These are phyloP conservation scores for Heliopora coerulea DNA, from an alignment of 92 coral and sea anemone species.

Conservation along the genomic window DNA sequence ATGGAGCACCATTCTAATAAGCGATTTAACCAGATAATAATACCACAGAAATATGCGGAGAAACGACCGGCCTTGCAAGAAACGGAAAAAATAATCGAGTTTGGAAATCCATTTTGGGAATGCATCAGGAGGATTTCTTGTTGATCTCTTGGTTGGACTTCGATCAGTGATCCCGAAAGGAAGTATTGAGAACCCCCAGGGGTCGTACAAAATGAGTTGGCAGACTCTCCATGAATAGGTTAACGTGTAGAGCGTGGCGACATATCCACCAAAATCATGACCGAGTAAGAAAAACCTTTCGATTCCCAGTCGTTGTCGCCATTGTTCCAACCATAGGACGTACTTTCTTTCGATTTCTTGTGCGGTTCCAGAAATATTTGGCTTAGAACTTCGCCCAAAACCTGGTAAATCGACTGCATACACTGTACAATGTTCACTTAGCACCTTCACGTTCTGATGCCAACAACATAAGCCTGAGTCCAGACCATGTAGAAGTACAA, in stretches of 20 bases:
- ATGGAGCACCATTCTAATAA: conserved; percentile 10
- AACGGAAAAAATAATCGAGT: conserved; percentile 59
- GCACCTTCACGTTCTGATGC: conserved; percentile 65
- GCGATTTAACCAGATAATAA: neutral
- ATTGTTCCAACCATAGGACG: conserved; percentile 80
- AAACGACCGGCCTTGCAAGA: conserved; percentile 4
- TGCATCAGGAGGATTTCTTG: conserved; percentile 38
- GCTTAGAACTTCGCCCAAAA: conserved; percentile 94
- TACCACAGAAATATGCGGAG: conserved; percentile 3
- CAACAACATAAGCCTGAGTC: conserved; percentile 92
- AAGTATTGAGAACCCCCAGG: conserved; percentile 97
- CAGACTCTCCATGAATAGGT: conserved; percentile 73
- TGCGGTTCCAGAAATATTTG: conserved; percentile 54
- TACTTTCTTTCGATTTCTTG: conserved; percentile 71
- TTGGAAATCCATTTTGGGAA: conserved; percentile 78
- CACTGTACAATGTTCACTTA: conserved; percentile 76
- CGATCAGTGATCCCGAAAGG: conserved; percentile 89
- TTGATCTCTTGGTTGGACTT: conserved; percentile 58
- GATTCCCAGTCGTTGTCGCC: conserved; percentile 82
- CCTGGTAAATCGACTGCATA: conserved; percentile 97
- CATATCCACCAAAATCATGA: conserved; percentile 91
- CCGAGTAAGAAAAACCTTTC: conserved; percentile 80
- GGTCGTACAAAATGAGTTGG: conserved; percentile 80
- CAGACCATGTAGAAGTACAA: conserved; percentile 85
- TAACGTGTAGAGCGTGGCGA: conserved; percentile 80